phyloP scores from a whole-genome alignment of 2,113 vertebrate genomes.

The Heterocephalus glaber region DNA sequence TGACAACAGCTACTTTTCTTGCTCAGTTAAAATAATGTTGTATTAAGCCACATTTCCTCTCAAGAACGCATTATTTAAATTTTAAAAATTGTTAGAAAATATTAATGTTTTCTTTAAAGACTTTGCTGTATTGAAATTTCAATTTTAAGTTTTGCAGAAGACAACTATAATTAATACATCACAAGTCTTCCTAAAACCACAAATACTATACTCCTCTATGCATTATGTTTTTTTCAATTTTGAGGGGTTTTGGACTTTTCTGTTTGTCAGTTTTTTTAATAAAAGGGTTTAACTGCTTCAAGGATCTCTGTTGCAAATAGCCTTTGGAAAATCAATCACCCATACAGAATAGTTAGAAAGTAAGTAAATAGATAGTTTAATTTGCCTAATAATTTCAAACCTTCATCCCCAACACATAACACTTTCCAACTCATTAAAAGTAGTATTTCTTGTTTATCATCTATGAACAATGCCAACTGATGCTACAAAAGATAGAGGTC shows the following conservation, averaged over 20 bases:
- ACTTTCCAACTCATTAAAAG: slow-evolving; percentile 54
- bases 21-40: background rate
- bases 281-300: background rate
- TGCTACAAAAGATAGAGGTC: slow-evolving; percentile 4
- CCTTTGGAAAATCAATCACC: background rate
- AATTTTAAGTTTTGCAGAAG: slow-evolving; percentile 29
- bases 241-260: background rate
- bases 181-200: background rate
- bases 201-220: background rate
- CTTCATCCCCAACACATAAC: slow-evolving; percentile 1
- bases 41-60: background rate
- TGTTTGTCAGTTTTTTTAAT: background rate
- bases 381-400: slow-evolving; percentile 41
- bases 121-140: background rate
- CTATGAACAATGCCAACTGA: slow-evolving; percentile 11
- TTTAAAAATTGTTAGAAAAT: background rate
- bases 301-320: slow-evolving; percentile 16
- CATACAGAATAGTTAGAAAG: background rate
- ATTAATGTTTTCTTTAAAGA: background rate
- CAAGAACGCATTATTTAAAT: background rate
- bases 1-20: background rate
- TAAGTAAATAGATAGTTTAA: background rate
- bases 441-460: background rate
- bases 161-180: background rate
- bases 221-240: background rate